These are phyloP conservation scores for Pachyramphus minor DNA, from an alignment of 2,113 vertebrate genomes.

Conservation along the genomic window DNA sequence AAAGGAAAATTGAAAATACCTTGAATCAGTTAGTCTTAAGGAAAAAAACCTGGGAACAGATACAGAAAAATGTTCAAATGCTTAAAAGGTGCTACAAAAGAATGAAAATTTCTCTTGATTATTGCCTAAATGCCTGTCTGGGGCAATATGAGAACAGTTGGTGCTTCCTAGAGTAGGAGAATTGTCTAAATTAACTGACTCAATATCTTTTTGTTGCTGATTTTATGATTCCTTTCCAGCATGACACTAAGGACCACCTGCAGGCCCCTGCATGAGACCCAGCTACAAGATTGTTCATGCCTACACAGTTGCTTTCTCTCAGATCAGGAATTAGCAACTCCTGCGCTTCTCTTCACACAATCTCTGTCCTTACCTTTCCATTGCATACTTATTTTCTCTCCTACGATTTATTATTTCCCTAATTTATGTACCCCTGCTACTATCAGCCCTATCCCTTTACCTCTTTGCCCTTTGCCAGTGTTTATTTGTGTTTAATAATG, in stretches of 20 bases:
- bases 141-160: fast-evolving
- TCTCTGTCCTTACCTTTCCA: background rate
- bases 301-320: background rate
- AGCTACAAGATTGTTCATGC: fast-evolving
- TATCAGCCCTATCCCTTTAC: background rate
- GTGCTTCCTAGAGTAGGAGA: background rate
- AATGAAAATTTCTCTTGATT: background rate
- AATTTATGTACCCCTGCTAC: background rate
- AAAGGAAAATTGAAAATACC: background rate
- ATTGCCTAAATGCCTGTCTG: background rate
- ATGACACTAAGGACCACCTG: fast-evolving
- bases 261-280: background rate
- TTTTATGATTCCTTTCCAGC: background rate
- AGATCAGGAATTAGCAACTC: background rate
- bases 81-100: background rate
- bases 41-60: background rate
- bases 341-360: background rate
- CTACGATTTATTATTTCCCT: background rate
- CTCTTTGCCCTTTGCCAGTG: background rate
- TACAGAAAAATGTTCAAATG: background rate
- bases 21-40: background rate
- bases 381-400: background rate
- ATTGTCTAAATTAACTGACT: background rate
- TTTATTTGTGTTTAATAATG: background rate
- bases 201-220: background rate